Base-by-base conservation (phyloP, 2,797 vertebrate species). In the Emys orbicularis region DNA sequence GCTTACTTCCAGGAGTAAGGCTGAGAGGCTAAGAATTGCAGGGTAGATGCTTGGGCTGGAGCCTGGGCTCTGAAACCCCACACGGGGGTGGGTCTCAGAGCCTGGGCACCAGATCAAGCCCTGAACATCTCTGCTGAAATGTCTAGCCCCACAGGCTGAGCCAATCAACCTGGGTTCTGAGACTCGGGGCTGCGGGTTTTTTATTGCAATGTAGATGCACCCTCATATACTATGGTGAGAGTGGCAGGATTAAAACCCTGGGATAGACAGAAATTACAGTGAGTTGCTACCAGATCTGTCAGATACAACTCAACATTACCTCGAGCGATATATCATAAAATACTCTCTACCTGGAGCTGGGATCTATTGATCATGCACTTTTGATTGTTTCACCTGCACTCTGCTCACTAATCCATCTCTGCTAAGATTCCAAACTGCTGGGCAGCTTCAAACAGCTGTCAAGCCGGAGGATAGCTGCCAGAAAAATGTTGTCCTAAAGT, bases 191-290 rank as follows among this genome's bases (percentile, higher is more conserved):
- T 29, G 5, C 12, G 2, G 27, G 27, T 11, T 57, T 56, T 57
- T 27, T 57, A 57, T 29, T 29, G 56, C 27, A 29, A 12, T 57
- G 25, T 12, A 27, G 27, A 57, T 57, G 56, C 27, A 57, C 11
- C 11, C 56, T 57, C 25, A 29, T 27, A 27, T 57, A 29, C 27
- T 29, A 29, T 29, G 27, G 27, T 57, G 56, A 57, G 27, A 57
- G 18, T 27, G 57, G 15, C 84, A 86, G 72, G 27, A 84, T 72
- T 72, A 44, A 90, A 61, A 88, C 8, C 44, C 93, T n/a, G 7
- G 85, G 92, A 80, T 7, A 52, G 94, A 31, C 61, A 92, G 53
- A 53, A 87, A 82, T 92, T 88, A 92, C 81, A 2, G n/a, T 88
- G 47, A 1, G 89, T 86, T 68, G 82, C 65, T 81, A 3, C 31